Conservation (phyloP, 2,113 vertebrate species). For the Ochotona princeps region DNA sequence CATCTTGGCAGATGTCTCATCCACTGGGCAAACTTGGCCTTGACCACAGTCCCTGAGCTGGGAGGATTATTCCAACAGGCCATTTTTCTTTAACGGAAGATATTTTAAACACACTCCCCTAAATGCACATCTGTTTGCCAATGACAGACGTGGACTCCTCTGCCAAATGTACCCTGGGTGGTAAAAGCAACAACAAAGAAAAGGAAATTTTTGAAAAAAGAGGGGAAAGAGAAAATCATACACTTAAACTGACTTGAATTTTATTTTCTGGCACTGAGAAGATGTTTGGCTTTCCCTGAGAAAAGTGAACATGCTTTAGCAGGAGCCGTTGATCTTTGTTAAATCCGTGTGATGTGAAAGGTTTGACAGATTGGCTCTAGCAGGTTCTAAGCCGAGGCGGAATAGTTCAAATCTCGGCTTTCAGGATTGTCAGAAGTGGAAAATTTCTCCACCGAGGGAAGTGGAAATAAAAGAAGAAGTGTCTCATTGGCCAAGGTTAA, state of each 20-base stretch:
- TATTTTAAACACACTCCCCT: not conserved
- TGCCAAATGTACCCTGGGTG: not conserved
- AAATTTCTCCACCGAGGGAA: not conserved
- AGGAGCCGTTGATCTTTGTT: slow-evolving; percentile 1
- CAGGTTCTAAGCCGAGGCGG: not conserved
- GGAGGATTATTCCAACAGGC: too few species aligned
- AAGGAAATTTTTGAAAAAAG: not conserved
- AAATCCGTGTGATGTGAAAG: not conserved
- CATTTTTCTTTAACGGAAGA: not conserved
- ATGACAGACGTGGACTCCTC: not conserved
- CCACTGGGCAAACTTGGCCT: not conserved
- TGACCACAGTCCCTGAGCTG: not conserved
- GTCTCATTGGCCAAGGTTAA: not conserved
- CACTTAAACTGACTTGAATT: slow-evolving; percentile 26
- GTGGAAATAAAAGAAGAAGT: not conserved
- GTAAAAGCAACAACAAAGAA: not conserved
- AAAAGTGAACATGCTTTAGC: slow-evolving; percentile 7
- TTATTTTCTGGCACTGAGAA: not conserved
- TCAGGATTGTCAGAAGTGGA: not conserved
- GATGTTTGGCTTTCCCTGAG: slow-evolving; percentile 13
- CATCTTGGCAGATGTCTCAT: too few species aligned
- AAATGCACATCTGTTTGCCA: slow-evolving; percentile 6
- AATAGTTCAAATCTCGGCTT: slow-evolving; percentile 3
- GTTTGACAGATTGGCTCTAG: not conserved
- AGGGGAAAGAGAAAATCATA: slow-evolving; percentile 4